Percentiles rank a stretch among this genome's conserved stretches.
These are phyloP conservation scores for Dunckerocampus dactyliophorus DNA, from an alignment of 2,113 vertebrate species.

Conservation along the genomic window DNA sequence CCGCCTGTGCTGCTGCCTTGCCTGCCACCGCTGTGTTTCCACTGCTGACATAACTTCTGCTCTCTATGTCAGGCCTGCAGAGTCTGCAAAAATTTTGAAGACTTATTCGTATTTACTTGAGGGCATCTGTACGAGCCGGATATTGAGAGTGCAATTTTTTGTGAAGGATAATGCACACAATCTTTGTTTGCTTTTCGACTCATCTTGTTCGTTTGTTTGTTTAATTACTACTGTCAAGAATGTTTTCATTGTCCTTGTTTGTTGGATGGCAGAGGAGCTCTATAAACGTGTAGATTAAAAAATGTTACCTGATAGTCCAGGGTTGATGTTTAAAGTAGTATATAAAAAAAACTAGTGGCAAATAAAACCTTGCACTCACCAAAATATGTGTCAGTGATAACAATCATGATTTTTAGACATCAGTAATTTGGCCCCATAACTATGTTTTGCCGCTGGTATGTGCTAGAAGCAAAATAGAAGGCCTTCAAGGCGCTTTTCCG, in stretches of 20 bases:
- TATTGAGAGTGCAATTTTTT: constrained; percentile 12
- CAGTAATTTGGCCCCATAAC: no score
- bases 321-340: no score
- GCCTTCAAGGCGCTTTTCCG: no score
- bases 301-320: neutral
- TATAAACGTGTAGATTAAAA: neutral
- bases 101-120: constrained; percentile 28
- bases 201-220: constrained; percentile 4
- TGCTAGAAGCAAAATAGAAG: no score
- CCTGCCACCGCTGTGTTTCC: constrained; percentile 44
- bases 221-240: neutral
- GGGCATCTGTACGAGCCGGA: constrained; percentile 9
- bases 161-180: neutral
- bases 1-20: constrained; percentile 41
- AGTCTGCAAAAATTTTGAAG: constrained; percentile 7
- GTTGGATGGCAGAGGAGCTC: neutral
- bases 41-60: constrained; percentile 35
- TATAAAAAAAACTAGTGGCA: no score
- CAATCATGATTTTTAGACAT: no score
- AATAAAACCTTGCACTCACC: no score
- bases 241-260: neutral
- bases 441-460: no score
- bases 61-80: neutral
- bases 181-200: neutral
- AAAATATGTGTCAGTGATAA: no score